Evolutionary conservation across 1,140 invertebrate genomes (phyloP).

Genomic region (Heliothis virescens): DNA sequence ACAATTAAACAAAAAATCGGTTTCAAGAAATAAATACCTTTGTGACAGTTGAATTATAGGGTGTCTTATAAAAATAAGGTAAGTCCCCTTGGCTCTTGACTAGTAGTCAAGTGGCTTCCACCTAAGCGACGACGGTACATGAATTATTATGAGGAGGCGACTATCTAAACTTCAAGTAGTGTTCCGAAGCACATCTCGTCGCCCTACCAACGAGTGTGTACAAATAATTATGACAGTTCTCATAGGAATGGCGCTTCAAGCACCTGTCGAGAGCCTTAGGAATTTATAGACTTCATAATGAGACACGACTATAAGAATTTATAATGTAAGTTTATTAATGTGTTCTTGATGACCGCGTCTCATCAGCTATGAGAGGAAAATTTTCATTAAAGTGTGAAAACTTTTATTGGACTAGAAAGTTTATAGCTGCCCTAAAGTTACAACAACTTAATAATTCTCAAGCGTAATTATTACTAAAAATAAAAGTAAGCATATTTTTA

Average conservation of each 20-base stretch:
- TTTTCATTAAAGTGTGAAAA: slow-evolving; percentile 37
- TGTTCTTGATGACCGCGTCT: slow-evolving; percentile 31
- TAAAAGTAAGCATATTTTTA: slow-evolving; percentile 3
- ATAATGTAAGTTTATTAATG: slow-evolving; percentile 36
- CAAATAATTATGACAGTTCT: slow-evolving; percentile 79
- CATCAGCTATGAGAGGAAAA: neutral
- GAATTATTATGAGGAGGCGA: slow-evolving; percentile 71
- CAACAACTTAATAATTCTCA: slow-evolving; percentile 17
- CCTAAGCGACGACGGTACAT: slow-evolving; percentile 61
- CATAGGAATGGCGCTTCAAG: slow-evolving; percentile 66
- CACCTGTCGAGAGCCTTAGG: slow-evolving; percentile 50
- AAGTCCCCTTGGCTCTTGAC: slow-evolving; percentile 71
- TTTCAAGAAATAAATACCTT: slow-evolving; percentile 25
- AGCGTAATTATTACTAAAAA: neutral
- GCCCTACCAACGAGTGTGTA: slow-evolving; percentile 60
- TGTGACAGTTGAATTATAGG: slow-evolving; percentile 1
- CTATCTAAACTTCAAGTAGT: slow-evolving; percentile 75
- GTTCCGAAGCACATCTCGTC: slow-evolving; percentile 69
- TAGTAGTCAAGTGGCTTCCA: slow-evolving; percentile 74
- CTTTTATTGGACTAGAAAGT: slow-evolving; percentile 31
- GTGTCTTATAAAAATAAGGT: slow-evolving; percentile 76
- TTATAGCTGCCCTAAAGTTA: slow-evolving; percentile 6
- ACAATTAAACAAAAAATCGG: neutral
- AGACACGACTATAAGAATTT: slow-evolving; percentile 28
- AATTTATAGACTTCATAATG: slow-evolving; percentile 44